Base-by-base conservation (phyloP, 2,113 vertebrate species). In the Muntiacus reevesi region DNA sequence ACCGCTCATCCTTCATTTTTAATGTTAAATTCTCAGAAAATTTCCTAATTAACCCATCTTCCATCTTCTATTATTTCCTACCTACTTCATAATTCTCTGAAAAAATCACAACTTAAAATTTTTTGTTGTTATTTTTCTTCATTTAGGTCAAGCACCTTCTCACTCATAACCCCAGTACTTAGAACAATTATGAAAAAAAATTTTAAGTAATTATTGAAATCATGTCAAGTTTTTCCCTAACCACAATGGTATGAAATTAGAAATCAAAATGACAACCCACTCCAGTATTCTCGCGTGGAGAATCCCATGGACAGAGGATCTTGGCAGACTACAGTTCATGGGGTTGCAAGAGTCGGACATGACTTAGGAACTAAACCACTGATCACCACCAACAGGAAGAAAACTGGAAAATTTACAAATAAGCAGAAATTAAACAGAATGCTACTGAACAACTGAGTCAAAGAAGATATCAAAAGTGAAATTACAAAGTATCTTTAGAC, bases 41-140 rank as follows among this genome's bases (percentile, higher is more conserved):
- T 1, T 47, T 82, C 59, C 28, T 71, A 13, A 93, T 12, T 87
- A 81, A 3, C 85, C 33, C 15, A 11, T 67, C 45, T 85, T n/a
- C 27, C 6, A 47, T 11, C 19, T 19, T 55, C 36, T 64, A 64
- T 28, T 82, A 57, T 64, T 64, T 90, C 52, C 57, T 79, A 36
- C 9, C 36, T 67, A 52, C 15, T 27, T 28, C 30, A 83, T 43
- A n/a, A 55, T 17, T 81, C 64, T 85, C 9, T 60, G n/a, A 7
- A n/a, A 92, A 59, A 71, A 96, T 33, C 25, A 85, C n/a, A 54
- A 84, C 54, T 85, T 64, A 84, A 81, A 57, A 6, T 47, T 47
- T 45, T 59, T 67, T 93, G 23, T 45, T 45, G 17, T 55, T 36
- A 83, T 55, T 83, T 55, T 83, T 83, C 11, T 62, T 27, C 33